Percentiles rank a stretch among this genome's conserved stretches.
Evolutionary conservation across 1,140 invertebrate species (phyloP).

Genomic region (Achatina immaculata): DNA sequence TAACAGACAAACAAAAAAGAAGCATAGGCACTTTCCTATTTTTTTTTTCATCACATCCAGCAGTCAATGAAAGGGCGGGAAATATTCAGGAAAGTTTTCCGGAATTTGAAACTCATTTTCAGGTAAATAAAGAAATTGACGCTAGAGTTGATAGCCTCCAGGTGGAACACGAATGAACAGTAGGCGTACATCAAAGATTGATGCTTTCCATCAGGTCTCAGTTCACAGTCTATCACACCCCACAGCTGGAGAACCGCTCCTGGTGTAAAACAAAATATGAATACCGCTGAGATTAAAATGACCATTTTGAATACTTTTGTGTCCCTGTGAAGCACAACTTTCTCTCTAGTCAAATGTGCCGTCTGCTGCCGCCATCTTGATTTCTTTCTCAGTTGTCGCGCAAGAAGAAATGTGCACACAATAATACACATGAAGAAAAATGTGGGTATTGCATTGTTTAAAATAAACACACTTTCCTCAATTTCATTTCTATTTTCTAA

Average conservation of each 20-base stretch:
- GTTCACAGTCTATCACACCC: not conserved
- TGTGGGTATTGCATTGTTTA: not conserved
- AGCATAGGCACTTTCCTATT: too few relatives aligned
- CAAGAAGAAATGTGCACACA: not conserved
- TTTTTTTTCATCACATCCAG: too few relatives aligned
- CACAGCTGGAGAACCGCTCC: not conserved
- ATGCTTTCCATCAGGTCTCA: not conserved
- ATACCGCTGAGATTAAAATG: not conserved
- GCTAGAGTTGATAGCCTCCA: not conserved
- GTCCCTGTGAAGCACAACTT: not conserved
- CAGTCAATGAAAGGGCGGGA: too few relatives aligned
- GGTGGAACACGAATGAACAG: not conserved
- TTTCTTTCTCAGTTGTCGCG: not conserved
- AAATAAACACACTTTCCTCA: not conserved
- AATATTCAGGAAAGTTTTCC: not conserved
- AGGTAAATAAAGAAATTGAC: not conserved
- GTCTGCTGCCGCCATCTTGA: slow-evolving; percentile 6
- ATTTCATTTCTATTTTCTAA: not conserved
- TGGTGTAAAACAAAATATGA: not conserved
- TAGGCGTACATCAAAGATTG: not conserved
- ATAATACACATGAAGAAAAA: not conserved
- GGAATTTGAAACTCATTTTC: not conserved
- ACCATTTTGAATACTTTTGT: not conserved
- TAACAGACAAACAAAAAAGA: too few relatives aligned
- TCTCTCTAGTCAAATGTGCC: not conserved